phyloP scores from a whole-genome alignment of 1,140 invertebrate species.

The Scylla paramamosain region DNA sequence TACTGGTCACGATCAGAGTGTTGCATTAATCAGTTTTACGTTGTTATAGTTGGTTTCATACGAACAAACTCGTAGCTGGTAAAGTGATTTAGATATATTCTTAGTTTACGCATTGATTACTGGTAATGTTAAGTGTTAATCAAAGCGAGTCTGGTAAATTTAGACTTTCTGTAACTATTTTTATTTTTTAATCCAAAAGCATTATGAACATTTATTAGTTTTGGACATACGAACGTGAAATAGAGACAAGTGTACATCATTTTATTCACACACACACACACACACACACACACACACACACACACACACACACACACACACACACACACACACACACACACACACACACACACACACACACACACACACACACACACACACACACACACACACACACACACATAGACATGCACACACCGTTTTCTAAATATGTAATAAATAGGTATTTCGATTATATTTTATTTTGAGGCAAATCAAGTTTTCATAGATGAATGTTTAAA shows the following conservation, averaged over 20 bases:
- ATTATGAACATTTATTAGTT: background rate
- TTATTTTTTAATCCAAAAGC: background rate
- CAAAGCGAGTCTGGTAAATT: background rate
- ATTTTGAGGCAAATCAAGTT: background rate
- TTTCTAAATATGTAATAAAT: background rate
- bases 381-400: slow-evolving; percentile 35
- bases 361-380: slow-evolving; percentile 11
- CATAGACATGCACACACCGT: background rate
- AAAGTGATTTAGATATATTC: background rate
- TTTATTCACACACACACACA: background rate
- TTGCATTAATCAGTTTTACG: background rate
- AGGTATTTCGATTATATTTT: background rate
- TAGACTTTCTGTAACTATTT: no score
- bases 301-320: background rate
- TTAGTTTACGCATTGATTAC: background rate
- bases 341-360: slow-evolving; percentile 10
- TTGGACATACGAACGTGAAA: background rate
- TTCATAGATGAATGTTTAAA: background rate
- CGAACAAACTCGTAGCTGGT: background rate
- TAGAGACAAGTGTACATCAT: background rate
- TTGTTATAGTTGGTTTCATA: background rate
- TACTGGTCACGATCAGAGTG: background rate
- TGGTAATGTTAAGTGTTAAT: background rate
- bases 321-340: background rate
- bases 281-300: background rate